Conservation (phyloP, 2,888 invertebrate genomes). For the Galeruca laticollis region DNA sequence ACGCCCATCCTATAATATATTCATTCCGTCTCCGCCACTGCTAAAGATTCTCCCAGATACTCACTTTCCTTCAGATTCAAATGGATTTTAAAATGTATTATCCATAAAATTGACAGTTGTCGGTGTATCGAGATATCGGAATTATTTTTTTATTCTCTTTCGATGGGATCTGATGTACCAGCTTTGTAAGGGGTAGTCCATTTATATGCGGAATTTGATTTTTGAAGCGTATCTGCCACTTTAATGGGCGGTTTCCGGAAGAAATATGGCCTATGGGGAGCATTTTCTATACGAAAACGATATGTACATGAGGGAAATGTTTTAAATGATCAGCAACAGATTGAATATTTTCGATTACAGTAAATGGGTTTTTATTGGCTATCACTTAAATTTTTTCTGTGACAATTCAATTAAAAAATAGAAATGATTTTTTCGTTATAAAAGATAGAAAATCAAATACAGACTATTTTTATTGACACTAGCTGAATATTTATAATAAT, state of each 20-base stretch:
- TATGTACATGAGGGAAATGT: background rate
- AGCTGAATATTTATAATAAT: no score
- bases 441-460: no score
- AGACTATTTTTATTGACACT: no score
- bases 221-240: conserved; percentile 19
- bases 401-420: no score
- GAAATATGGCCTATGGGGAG: conserved; percentile 22
- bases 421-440: no score
- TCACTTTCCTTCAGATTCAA: conserved; percentile 41
- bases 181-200: conserved; percentile 18
- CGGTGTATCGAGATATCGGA: conserved; percentile 37
- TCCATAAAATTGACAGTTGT: conserved; percentile 47
- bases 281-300: background rate
- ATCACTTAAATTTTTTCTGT: no score
- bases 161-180: conserved; percentile 37
- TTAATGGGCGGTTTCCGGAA: conserved; percentile 19
- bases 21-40: background rate
- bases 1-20: background rate
- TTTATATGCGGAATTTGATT: conserved; percentile 35
- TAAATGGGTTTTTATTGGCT: background rate
- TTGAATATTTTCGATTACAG: no score
- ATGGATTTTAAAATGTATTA: conserved; percentile 50
- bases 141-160: conserved; percentile 42
- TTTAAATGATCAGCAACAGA: conserved; percentile 10
- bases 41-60: background rate